phyloP scores from a whole-genome alignment of 2,797 vertebrate species.

The Holocentrus rufus region DNA sequence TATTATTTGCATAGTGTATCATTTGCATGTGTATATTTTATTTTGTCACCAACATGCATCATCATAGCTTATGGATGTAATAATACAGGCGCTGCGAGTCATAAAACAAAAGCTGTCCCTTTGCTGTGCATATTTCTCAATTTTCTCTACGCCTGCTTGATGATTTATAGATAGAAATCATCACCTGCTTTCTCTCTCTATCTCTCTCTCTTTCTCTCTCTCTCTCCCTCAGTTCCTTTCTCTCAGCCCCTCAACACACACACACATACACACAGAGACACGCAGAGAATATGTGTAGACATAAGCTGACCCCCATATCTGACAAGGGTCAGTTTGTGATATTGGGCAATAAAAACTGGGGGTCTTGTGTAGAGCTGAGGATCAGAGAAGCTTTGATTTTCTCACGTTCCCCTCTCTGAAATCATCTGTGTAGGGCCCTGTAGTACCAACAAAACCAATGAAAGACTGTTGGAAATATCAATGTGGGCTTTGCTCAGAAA shows the following conservation, averaged over 20 bases:
- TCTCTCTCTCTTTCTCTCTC: too few species aligned
- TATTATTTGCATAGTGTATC: too few species aligned
- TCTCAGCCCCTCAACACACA: background rate
- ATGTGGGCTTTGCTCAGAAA: conserved; percentile 45
- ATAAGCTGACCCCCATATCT: conserved; percentile 23
- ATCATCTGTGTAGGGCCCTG: conserved; percentile 16
- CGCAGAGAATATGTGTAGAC: conserved; percentile 18
- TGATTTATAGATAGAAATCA: too few species aligned
- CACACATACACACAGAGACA: conserved; percentile 15
- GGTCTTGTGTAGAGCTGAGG: conserved; percentile 19
- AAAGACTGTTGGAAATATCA: conserved; percentile 56
- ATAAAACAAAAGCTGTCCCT: too few species aligned
- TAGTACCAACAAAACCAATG: conserved; percentile 53
- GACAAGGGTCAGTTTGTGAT: conserved; percentile 37
- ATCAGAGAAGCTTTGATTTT: conserved; percentile 58
- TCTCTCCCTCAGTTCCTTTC: too few species aligned
- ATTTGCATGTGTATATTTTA: too few species aligned
- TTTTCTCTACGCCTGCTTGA: too few species aligned
- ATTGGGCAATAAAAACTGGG: conserved; percentile 43
- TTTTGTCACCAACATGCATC: too few species aligned
- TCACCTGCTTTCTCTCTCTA: background rate
- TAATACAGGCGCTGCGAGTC: too few species aligned
- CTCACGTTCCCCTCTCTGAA: conserved; percentile 25
- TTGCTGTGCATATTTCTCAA: too few species aligned
- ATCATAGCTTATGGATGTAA: too few species aligned